These are phyloP conservation scores for Phoenicopterus ruber DNA, from an alignment of 2,113 vertebrate genomes.

Conservation along the genomic window DNA sequence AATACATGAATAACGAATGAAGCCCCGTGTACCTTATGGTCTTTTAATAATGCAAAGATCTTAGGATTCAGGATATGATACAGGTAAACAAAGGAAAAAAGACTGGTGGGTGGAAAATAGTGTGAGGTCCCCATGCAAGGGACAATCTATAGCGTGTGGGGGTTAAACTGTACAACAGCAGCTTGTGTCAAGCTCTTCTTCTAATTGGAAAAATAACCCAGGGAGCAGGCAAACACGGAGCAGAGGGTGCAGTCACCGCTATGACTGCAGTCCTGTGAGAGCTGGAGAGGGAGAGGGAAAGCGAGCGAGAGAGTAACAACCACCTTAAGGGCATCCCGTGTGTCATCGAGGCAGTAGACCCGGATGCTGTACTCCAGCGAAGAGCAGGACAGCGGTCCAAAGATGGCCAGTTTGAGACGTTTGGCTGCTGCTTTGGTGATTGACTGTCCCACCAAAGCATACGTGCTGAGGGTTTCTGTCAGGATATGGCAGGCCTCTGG, in stretches of 20 bases:
- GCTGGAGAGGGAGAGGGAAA: not conserved
- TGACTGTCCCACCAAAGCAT: slow-evolving; percentile 89
- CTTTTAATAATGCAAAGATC: slow-evolving; percentile 72
- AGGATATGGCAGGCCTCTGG: slow-evolving; percentile 90
- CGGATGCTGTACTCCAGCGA: slow-evolving; percentile 91
- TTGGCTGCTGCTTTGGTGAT: slow-evolving; percentile 88
- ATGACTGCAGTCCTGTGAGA: not conserved
- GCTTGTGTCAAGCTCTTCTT: slow-evolving; percentile 18
- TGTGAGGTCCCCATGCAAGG: not conserved
- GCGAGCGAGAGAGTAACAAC: not conserved
- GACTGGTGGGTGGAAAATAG: not conserved
- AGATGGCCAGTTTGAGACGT: slow-evolving; percentile 89
- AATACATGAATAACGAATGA: slow-evolving; percentile 72
- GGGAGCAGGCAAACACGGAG: not conserved
- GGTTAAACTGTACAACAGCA: slow-evolving; percentile 37
- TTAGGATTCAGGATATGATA: slow-evolving; percentile 57
- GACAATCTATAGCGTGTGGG: not conserved
- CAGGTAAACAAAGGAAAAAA: slow-evolving; percentile 62
- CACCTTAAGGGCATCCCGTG: slow-evolving; percentile 92
- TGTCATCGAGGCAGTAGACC: slow-evolving; percentile 93
- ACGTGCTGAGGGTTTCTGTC: slow-evolving; percentile 90
- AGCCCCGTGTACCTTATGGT: slow-evolving; percentile 46
- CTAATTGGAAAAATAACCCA: slow-evolving; percentile 10
- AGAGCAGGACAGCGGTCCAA: slow-evolving; percentile 86
- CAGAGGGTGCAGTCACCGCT: not conserved